These are phyloP conservation scores for Hetaerina americana DNA, from an alignment of 1,140 invertebrate species.

Conservation along the genomic window DNA sequence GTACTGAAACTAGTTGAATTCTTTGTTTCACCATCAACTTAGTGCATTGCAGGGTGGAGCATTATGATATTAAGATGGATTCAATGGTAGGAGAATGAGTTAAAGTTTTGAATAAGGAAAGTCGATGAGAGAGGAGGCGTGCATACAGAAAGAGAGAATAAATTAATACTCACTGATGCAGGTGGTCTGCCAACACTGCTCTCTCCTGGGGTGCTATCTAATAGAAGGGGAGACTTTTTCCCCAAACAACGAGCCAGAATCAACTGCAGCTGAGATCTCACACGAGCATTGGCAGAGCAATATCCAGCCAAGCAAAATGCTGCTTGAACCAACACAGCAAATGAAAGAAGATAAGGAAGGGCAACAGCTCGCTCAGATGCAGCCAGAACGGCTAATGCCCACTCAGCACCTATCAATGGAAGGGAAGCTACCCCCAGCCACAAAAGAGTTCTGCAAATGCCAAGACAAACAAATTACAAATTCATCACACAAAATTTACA, in stretches of 20 bases:
- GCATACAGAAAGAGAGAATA: too few relatives aligned
- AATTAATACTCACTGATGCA: not conserved
- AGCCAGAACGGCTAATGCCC: slow-evolving; percentile 66
- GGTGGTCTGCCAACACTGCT: not conserved
- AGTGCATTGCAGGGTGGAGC: too few relatives aligned
- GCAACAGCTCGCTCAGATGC: slow-evolving; percentile 61
- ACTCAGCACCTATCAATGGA: slow-evolving; percentile 60
- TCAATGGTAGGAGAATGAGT: too few relatives aligned
- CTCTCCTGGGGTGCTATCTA: slow-evolving; percentile 47
- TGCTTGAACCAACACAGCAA: slow-evolving; percentile 55
- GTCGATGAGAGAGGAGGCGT: too few relatives aligned
- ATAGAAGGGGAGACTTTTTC: slow-evolving; percentile 61
- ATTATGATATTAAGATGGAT: too few relatives aligned
- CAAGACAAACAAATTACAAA: slow-evolving; percentile 14
- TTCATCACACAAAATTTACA: not conserved
- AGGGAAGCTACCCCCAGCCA: slow-evolving; percentile 69
- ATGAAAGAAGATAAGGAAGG: slow-evolving; percentile 57
- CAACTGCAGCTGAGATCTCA: slow-evolving; percentile 50
- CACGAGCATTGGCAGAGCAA: slow-evolving; percentile 65
- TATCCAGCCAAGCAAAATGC: slow-evolving; percentile 70
- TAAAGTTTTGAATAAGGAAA: too few relatives aligned
- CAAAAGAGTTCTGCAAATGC: slow-evolving; percentile 56
- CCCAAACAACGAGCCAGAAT: slow-evolving; percentile 58
- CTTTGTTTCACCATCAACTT: too few relatives aligned
- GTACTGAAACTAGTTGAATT: too few relatives aligned